These are phyloP conservation scores for Gopherus flavomarginatus DNA, from an alignment of 2,113 vertebrate species.

Conservation along the genomic window DNA sequence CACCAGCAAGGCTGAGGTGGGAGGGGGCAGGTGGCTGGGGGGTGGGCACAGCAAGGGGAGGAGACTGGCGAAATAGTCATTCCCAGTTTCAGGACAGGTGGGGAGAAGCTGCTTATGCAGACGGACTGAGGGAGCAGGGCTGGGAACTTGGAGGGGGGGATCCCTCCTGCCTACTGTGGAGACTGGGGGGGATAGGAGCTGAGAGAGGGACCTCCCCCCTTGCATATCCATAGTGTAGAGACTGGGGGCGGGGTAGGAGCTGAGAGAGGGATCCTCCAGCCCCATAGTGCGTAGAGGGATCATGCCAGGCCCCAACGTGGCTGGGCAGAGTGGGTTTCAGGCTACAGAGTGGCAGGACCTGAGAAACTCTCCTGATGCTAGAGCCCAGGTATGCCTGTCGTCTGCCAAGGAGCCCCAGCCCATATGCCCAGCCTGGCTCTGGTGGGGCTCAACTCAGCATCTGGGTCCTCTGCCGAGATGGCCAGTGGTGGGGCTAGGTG, in stretches of 20 bases:
- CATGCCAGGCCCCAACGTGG: no score
- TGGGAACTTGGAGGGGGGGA: neutral
- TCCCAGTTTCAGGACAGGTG: neutral
- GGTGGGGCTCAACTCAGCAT: neutral
- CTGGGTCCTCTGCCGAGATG: neutral
- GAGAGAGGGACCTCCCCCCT: neutral
- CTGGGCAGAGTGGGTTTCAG: no score
- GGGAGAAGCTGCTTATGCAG: neutral
- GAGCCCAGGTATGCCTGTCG: neutral
- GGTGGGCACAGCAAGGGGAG: neutral
- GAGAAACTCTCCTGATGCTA: neutral
- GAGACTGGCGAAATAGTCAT: neutral
- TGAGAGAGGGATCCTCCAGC: neutral
- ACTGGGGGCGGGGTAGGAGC: neutral
- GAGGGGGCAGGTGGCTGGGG: accelerated
- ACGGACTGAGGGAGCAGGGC: neutral
- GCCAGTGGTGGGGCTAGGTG: neutral
- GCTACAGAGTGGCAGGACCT: no score
- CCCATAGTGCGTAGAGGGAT: neutral
- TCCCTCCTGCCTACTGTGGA: neutral
- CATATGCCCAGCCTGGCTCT: neutral
- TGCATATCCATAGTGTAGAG: neutral
- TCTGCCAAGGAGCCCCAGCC: neutral
- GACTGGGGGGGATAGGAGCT: neutral
- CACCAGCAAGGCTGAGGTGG: neutral